phyloP scores from a whole-genome alignment of 1,140 invertebrate genomes.

The Heliconius hermathena region DNA sequence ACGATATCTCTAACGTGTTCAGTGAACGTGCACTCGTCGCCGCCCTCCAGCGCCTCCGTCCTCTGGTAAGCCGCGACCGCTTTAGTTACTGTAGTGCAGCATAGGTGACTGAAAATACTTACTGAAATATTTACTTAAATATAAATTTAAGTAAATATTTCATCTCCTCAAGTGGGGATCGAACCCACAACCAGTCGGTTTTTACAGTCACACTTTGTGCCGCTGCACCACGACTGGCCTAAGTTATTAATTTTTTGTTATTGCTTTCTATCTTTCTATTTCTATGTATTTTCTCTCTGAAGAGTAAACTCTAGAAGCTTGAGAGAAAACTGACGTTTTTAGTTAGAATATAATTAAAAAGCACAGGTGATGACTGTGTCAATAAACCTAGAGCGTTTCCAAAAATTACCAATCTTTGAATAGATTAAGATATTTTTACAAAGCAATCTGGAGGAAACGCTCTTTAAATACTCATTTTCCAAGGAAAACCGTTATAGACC shows the following conservation, averaged over 20 bases:
- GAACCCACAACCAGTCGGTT: too few species aligned
- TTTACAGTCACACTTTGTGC: too few species aligned
- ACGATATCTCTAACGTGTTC: slow-evolving; percentile 94
- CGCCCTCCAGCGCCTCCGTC: slow-evolving; percentile 87
- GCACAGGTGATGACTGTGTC: too few species aligned
- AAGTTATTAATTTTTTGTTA: neutral
- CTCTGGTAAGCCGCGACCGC: slow-evolving; percentile 82
- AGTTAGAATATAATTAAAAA: too few species aligned
- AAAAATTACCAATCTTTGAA: slow-evolving; percentile 4
- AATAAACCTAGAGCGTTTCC: neutral
- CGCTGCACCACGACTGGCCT: too few species aligned
- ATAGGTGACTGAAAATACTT: neutral
- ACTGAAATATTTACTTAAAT: too few species aligned
- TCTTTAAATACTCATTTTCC: slow-evolving; percentile 29
- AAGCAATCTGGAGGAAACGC: slow-evolving; percentile 15
- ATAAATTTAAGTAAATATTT: too few species aligned
- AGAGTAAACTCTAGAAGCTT: too few species aligned
- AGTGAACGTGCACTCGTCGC: slow-evolving; percentile 93
- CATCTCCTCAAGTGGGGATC: too few species aligned
- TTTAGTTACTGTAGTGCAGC: neutral
- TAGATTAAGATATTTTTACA: slow-evolving; percentile 22
- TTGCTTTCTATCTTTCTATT: too few species aligned
- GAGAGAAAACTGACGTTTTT: too few species aligned
- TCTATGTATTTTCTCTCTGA: too few species aligned
- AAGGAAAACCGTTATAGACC: slow-evolving; percentile 22